These are phyloP conservation scores for Podiceps cristatus DNA, from an alignment of 2,113 vertebrate species.

Conservation along the genomic window DNA sequence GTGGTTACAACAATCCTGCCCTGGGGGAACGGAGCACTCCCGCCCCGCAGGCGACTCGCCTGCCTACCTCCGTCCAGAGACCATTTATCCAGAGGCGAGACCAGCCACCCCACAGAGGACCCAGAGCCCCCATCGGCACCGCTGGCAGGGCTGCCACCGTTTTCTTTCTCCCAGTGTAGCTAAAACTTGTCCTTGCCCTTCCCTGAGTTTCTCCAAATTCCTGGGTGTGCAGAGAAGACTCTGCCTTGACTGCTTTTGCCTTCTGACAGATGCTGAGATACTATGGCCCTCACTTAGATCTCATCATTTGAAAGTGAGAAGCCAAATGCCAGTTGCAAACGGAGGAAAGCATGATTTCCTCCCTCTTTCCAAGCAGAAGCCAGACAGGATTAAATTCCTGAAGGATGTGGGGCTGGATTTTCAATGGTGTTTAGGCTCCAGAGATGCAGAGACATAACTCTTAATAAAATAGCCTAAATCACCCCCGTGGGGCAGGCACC, in stretches of 20 bases:
- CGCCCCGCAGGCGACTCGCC: not conserved
- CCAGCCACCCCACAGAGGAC: not conserved
- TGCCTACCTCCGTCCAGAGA: not conserved
- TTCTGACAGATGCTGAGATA: not conserved
- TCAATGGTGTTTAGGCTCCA: slow-evolving; percentile 20
- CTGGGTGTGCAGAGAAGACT: not conserved
- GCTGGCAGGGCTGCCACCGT: not conserved
- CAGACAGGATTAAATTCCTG: not conserved
- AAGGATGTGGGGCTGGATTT: not conserved
- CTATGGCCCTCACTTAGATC: not conserved
- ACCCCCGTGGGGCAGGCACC: not conserved
- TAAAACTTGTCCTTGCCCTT: not conserved
- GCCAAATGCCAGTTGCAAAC: not conserved
- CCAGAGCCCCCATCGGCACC: accelerated
- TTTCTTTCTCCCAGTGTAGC: not conserved
- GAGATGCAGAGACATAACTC: slow-evolving; percentile 32
- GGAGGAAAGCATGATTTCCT: not conserved
- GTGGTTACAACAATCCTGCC: not conserved
- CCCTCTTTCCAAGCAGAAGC: not conserved
- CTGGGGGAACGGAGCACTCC: not conserved
- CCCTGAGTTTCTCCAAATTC: not conserved
- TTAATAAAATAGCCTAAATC: not conserved
- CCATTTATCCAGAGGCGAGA: accelerated
- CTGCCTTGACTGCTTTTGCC: not conserved
- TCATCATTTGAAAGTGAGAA: not conserved